phyloP scores from a whole-genome alignment of 1,140 invertebrate species.

The Neuroterus valhalla region DNA sequence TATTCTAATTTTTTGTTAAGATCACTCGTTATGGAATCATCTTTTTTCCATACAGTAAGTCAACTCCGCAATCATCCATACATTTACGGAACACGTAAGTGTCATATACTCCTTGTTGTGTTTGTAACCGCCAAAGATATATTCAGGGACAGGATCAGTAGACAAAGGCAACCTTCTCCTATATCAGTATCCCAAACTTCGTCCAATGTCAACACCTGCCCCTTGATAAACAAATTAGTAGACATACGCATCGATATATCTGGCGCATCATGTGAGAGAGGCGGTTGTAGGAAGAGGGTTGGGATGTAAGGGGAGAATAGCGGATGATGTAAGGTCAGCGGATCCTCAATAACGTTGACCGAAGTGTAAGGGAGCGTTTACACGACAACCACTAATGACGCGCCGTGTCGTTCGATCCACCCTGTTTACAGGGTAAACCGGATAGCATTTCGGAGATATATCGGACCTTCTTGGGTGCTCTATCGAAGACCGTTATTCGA shows the following conservation, averaged over 20 bases:
- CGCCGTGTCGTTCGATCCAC: neutral
- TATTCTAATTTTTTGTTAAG: too few species aligned
- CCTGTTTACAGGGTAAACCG: slow-evolving; percentile 22
- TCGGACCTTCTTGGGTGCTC: neutral
- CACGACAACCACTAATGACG: slow-evolving; percentile 27
- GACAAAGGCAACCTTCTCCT: slow-evolving; percentile 19
- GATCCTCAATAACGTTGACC: slow-evolving; percentile 26
- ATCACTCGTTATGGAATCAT: too few species aligned
- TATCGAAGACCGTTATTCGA: slow-evolving; percentile 21
- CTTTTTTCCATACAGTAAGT: too few species aligned
- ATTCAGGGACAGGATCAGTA: neutral
- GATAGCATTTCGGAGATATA: neutral
- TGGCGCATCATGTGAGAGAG: slow-evolving; percentile 1
- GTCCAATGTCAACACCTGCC: slow-evolving; percentile 7
- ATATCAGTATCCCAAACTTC: neutral
- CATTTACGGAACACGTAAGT: neutral
- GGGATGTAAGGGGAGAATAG: neutral
- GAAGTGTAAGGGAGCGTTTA: slow-evolving; percentile 27
- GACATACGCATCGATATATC: slow-evolving; percentile 14
- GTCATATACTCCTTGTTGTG: neutral
- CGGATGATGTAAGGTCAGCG: slow-evolving; percentile 10
- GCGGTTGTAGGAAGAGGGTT: neutral
- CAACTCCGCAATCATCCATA: too few species aligned
- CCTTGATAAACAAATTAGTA: slow-evolving; percentile 30
- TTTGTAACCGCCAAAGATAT: neutral